Evolutionary conservation across 2,888 invertebrate genomes (phyloP), one percentile per base, ranked within the genome.

Genomic region (Thalpophila matura): DNA sequence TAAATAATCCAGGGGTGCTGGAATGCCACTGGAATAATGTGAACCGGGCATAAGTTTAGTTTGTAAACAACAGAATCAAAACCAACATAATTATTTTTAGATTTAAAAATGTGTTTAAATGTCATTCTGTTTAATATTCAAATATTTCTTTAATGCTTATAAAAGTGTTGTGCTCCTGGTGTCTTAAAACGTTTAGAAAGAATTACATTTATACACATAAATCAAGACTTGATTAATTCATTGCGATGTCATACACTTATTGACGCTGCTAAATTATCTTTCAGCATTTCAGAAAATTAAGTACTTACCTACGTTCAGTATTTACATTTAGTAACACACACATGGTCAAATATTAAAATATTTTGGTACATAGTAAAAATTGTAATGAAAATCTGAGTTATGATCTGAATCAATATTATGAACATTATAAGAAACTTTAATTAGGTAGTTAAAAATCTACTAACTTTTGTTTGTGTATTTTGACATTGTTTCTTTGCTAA

Each of bases 281-380:
- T 55, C 31, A 18, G 22, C 26, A 14, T 42, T 61, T 56, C 18
- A 3, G 4, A 37, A 47, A 65, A 56, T 61, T 63, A 69, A 69
- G 76, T 73, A 76, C 65, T 61, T 63, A 69, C 66, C 73, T 73
- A 76, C 65, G 65, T 58, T 55, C 38, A 22, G 26, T 58, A 59
- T 65, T 60, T 68, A 64, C 59, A 71, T 54, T 24, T 46, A 40
- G 24, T 40, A 57, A 47, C 65, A 29, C n/a, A 16, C 42, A 46
- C 35, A 14, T 60, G 49, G 60, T 61, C 61, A 42, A 43, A 61
- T 51, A 22, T 20, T 58, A 58, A 58, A 58, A 63, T 43, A 4
- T 35, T 33, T 55, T 31, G n/a, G 29, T 43, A 42, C 10, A 29
- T 56, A 7, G 10, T n/a, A 22, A 16, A 29, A 9, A 10, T 16